Percentiles rank a stretch among this genome's conserved stretches.
Evolutionary conservation across 2,888 invertebrate genomes (phyloP).

Genomic region (Drosophila lacicola): DNA sequence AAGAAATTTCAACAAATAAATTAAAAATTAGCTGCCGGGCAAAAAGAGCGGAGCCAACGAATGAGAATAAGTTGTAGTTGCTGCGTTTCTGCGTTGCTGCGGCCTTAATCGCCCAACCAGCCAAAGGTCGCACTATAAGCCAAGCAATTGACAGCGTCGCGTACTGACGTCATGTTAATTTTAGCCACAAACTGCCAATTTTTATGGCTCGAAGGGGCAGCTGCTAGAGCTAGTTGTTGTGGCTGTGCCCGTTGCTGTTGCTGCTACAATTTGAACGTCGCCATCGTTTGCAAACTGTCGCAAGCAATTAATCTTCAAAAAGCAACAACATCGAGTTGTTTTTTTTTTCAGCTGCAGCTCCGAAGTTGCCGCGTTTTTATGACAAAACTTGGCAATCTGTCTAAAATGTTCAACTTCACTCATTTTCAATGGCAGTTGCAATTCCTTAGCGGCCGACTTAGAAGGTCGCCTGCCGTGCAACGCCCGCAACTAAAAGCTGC

Average conservation of each 20-base stretch:
- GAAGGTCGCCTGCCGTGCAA: constrained; percentile 71
- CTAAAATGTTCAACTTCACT: constrained; percentile 79
- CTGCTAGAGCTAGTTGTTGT: constrained; percentile 29
- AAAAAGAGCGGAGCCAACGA: constrained; percentile 31
- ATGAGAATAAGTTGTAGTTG: constrained; percentile 55
- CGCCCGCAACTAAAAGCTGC: constrained; percentile 64
- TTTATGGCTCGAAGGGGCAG: constrained; percentile 67
- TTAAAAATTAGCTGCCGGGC: constrained; percentile 70
- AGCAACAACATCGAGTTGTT: constrained; percentile 29
- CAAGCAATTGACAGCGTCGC: constrained; percentile 49
- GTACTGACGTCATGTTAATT: constrained; percentile 76
- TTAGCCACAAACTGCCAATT: constrained; percentile 68
- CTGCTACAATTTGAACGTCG: constrained; percentile 56
- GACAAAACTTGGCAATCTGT: constrained; percentile 83
- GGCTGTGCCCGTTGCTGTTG: constrained; percentile 11
- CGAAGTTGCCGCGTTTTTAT: constrained; percentile 58
- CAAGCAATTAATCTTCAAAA: constrained; percentile 82
- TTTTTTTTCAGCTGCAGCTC: constrained; percentile 40
- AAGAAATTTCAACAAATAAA: constrained; percentile 73
- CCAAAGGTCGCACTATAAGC: constrained; percentile 60
- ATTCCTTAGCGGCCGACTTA: constrained; percentile 77
- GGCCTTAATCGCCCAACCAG: constrained; percentile 77
- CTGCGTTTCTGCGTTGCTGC: constrained; percentile 48
- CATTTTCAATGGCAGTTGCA: constrained; percentile 81
- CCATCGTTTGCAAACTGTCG: constrained; percentile 75